Conservation (phyloP, 2,888 invertebrate genomes). For the Agrypnus murinus region DNA sequence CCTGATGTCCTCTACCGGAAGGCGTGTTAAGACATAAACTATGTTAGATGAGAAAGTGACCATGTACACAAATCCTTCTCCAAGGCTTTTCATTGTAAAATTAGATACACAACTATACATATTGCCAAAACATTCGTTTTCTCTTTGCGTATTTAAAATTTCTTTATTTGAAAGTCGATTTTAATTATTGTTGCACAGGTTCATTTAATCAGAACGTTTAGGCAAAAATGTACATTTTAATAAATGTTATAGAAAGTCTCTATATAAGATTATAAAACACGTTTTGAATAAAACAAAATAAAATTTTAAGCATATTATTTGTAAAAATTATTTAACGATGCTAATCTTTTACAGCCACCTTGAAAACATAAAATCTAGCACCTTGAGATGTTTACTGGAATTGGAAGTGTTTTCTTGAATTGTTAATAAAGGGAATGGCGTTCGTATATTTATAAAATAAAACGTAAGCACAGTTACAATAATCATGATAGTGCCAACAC, state of each 20-base stretch:
- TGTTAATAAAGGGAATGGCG: conserved; percentile 3
- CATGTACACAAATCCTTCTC: conserved; percentile 33
- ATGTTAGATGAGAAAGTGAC: conserved; percentile 33
- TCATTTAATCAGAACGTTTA: no score
- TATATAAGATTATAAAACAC: no score
- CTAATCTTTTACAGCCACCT: conserved; percentile 14
- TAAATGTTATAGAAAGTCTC: no score
- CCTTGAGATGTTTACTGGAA: conserved; percentile 19
- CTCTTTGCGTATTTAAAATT: not conserved
- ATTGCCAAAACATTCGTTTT: not conserved
- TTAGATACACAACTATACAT: conserved; percentile 1
- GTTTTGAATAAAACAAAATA: no score
- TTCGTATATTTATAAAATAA: not conserved
- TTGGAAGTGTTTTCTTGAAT: conserved; percentile 23
- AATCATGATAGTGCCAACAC: not conserved
- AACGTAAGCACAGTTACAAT: not conserved
- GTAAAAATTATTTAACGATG: not conserved
- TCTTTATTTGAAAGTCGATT: no score
- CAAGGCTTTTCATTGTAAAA: conserved; percentile 30
- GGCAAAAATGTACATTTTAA: no score
- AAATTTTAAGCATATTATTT: no score
- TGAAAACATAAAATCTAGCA: not conserved
- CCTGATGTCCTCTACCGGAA: conserved; percentile 39
- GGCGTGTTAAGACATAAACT: conserved; percentile 28
- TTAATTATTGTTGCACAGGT: no score